These are phyloP conservation scores for Lycorma delicatula DNA, from an alignment of 1,140 invertebrate species.

Conservation along the genomic window DNA sequence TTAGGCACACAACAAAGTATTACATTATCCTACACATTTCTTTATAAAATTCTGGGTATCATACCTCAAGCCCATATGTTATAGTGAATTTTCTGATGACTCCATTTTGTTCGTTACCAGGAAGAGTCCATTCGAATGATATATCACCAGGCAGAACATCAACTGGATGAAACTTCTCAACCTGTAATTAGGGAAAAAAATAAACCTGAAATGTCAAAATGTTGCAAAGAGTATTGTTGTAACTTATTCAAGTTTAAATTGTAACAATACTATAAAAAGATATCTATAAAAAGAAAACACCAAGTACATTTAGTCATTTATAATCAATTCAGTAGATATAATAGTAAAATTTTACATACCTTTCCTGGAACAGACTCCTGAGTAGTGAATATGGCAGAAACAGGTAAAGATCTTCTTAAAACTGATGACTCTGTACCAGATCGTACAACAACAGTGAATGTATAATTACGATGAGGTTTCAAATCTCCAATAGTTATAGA, in stretches of 20 bases:
- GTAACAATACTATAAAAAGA: too few species aligned
- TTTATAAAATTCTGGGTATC: too few species aligned
- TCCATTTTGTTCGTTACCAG: slow-evolving; percentile 70
- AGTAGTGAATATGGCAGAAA: slow-evolving; percentile 72
- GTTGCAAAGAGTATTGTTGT: too few species aligned
- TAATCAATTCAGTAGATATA: too few species aligned
- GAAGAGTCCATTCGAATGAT: slow-evolving; percentile 71
- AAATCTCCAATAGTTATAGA: slow-evolving; percentile 62
- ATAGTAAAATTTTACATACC: too few species aligned
- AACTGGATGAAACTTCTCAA: slow-evolving; percentile 63
- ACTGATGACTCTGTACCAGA: slow-evolving; percentile 71
- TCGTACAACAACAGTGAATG: slow-evolving; percentile 77
- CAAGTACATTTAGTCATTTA: too few species aligned
- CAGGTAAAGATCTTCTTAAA: slow-evolving; percentile 60
- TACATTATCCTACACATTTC: too few species aligned
- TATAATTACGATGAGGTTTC: slow-evolving; percentile 78
- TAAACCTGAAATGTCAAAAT: too few species aligned
- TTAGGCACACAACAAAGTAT: too few species aligned
- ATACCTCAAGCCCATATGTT: slow-evolving; percentile 64
- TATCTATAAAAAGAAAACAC: too few species aligned
- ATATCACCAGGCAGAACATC: slow-evolving; percentile 75
- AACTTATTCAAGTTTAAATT: too few species aligned
- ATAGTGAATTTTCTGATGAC: slow-evolving; percentile 74
- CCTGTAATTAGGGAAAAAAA: too few species aligned
- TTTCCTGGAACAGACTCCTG: slow-evolving; percentile 73